phyloP scores from a whole-genome alignment of 2,888 invertebrate genomes.

The Spatulosminthurus flaviceps region DNA sequence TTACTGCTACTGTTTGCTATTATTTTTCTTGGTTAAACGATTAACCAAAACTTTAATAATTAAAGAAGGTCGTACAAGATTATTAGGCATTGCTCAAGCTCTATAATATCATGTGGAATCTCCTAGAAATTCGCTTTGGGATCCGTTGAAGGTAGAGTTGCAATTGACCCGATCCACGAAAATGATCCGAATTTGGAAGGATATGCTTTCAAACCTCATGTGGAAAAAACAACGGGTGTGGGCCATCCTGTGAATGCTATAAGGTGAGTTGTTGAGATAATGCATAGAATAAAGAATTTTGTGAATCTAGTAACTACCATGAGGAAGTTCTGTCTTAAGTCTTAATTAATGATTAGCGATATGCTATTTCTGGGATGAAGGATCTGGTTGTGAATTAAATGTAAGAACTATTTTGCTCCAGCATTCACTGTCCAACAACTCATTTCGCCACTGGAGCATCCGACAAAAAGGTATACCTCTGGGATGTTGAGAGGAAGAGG shows the following conservation, averaged over 20 bases:
- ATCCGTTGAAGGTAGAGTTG: conserved; percentile 96
- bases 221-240: conserved; percentile 88
- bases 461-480: conserved; percentile 50
- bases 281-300: no score
- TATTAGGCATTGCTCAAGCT: no score
- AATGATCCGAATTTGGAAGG: conserved; percentile 65
- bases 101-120: no score
- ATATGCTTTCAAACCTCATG: conserved; percentile 97
- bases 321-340: no score
- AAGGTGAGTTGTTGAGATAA: conserved; percentile 66
- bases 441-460: conserved; percentile 54
- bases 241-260: conserved; percentile 99
- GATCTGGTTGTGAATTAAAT: no score
- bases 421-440: conserved; percentile 33
- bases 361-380: no score
- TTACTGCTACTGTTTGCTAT: no score
- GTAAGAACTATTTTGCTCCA: not conserved
- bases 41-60: no score
- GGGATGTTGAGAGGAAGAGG: conserved; percentile 51
- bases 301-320: no score
- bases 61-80: no score
- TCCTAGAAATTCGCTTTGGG: conserved; percentile 89
- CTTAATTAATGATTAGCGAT: no score
- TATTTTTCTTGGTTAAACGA: no score
- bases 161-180: conserved; percentile 78